phyloP scores from a whole-genome alignment of 1,140 invertebrate genomes.

The Lasioglossum albipes region DNA sequence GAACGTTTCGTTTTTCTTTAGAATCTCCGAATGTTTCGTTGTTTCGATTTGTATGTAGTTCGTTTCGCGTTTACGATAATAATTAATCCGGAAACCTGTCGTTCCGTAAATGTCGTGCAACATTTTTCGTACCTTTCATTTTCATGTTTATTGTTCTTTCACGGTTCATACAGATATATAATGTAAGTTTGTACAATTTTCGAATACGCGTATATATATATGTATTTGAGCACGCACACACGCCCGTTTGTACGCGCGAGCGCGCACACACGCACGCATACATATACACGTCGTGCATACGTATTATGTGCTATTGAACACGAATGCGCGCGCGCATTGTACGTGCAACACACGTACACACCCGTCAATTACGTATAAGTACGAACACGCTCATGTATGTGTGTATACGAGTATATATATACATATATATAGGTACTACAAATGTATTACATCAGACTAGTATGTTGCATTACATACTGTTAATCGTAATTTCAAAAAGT shows the following conservation, averaged over 20 bases:
- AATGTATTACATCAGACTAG: conserved; percentile 47
- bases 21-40: background rate
- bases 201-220: conserved; percentile 35
- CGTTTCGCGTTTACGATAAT: background rate
- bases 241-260: background rate
- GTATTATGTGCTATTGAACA: conserved; percentile 38
- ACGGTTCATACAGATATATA: background rate
- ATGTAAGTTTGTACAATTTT: conserved; percentile 38
- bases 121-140: conserved; percentile 6
- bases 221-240: conserved; percentile 20
- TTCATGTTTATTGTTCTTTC: conserved; percentile 15
- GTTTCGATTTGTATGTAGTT: background rate
- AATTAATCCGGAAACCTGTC: background rate
- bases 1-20: conserved; percentile 4
- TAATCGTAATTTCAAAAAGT: conserved; percentile 24
- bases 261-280: background rate
- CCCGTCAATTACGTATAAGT: background rate
- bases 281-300: conserved; percentile 15
- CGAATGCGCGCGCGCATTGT: conserved; percentile 23
- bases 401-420: conserved; percentile 4
- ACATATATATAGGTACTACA: conserved; percentile 23
- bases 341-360: conserved; percentile 22
- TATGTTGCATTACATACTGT: conserved; percentile 31
- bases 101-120: background rate
- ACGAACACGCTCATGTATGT: background rate